phyloP scores from a whole-genome alignment of 2,888 invertebrate genomes.

The Thereva nobilitata region DNA sequence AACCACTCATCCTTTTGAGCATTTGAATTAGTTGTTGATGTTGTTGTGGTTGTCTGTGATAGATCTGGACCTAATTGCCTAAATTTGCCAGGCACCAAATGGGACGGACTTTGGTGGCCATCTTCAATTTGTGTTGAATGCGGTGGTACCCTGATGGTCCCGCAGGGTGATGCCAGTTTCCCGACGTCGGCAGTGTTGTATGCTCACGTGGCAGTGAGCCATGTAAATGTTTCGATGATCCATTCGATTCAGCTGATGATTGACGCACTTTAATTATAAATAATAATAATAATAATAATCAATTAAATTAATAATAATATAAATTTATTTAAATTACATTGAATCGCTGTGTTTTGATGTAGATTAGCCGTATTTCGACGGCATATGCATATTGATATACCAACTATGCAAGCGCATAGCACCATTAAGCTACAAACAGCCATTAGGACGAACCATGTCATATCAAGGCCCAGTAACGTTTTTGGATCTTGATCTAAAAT shows the following conservation, averaged over 20 bases:
- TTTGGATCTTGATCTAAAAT: slow-evolving; percentile 64
- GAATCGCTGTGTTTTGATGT: slow-evolving; percentile 61
- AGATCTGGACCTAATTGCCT: slow-evolving; percentile 61
- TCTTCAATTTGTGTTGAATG: slow-evolving; percentile 62
- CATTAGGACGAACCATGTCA: slow-evolving; percentile 76
- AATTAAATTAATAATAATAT: slow-evolving; percentile 5
- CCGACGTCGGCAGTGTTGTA: slow-evolving; percentile 71
- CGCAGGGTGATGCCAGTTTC: slow-evolving; percentile 97
- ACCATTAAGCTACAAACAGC: slow-evolving; percentile 72
- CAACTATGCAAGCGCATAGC: slow-evolving; percentile 70
- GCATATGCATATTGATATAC: slow-evolving; percentile 76
- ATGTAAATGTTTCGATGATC: slow-evolving; percentile 67
- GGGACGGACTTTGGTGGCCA: slow-evolving; percentile 85
- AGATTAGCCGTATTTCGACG: slow-evolving; percentile 64
- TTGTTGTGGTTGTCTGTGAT: slow-evolving; percentile 68
- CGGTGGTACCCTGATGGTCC: slow-evolving; percentile 64
- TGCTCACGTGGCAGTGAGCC: slow-evolving; percentile 63
- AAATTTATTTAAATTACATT: slow-evolving; percentile 49
- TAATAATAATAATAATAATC: neutral
- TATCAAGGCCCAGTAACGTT: slow-evolving; percentile 72
- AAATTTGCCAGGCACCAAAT: slow-evolving; percentile 91
- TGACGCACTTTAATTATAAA: slow-evolving; percentile 52
- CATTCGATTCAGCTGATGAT: slow-evolving; percentile 66
- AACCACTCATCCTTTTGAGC: slow-evolving; percentile 92
- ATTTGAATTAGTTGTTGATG: slow-evolving; percentile 67